Evolutionary conservation across 2,797 vertebrate species (phyloP).

Genomic region (Varecia variegata): DNA sequence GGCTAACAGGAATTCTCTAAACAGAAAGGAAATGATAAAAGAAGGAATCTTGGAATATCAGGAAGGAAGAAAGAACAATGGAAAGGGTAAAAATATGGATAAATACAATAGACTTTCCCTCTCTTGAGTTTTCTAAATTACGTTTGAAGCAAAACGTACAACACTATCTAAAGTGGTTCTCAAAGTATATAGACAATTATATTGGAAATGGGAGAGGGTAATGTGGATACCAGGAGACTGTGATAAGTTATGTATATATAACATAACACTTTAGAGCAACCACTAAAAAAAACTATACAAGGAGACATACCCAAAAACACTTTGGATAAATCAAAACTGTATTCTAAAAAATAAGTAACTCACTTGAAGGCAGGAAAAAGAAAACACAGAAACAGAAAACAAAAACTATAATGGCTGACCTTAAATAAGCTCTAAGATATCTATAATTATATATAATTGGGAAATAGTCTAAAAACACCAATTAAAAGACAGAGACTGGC

Average conservation of each 20-base stretch:
- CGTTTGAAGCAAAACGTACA: not conserved
- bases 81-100: not conserved
- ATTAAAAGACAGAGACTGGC: not conserved
- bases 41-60: not conserved
- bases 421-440: not conserved
- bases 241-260: not conserved
- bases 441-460: slow-evolving; percentile 25
- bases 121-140: not conserved
- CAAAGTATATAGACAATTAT: not conserved
- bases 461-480: not conserved
- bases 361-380: not conserved
- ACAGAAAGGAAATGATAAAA: not conserved
- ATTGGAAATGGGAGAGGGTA: not conserved
- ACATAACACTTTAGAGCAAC: not conserved
- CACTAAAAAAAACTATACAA: not conserved
- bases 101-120: not conserved
- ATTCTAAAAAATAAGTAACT: slow-evolving; percentile 20
- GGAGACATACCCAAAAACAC: not conserved
- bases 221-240: not conserved
- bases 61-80: not conserved
- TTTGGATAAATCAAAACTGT: slow-evolving; percentile 12
- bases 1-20: not conserved
- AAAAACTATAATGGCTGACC: not conserved
- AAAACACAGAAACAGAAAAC: not conserved
- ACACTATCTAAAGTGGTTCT: not conserved